Conservation (phyloP, 2,888 invertebrate species). For the Xanthorhoe designata region DNA sequence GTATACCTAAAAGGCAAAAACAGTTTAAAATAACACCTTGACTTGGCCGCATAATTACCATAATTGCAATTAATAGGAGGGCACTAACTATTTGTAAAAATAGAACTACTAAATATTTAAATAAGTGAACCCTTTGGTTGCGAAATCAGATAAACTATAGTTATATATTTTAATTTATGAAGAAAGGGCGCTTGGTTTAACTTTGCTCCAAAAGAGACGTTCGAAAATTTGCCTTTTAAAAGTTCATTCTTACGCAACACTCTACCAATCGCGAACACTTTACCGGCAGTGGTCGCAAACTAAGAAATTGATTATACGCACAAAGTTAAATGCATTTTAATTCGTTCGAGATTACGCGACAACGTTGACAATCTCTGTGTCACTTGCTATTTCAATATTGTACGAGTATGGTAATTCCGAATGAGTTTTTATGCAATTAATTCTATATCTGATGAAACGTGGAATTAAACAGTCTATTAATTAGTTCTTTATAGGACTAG, state of each 20-base stretch:
- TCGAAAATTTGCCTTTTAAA: conserved; percentile 38
- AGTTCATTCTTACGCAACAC: conserved; percentile 32
- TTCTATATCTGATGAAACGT: conserved; percentile 19
- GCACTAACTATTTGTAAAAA: no score
- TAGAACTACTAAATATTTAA: no score
- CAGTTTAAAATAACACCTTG: no score
- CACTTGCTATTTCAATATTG: conserved; percentile 39
- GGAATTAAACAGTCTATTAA: conserved; percentile 18
- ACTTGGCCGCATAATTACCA: no score
- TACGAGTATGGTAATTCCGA: conserved; percentile 34
- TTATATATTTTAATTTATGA: neutral
- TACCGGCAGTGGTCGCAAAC: conserved; percentile 3
- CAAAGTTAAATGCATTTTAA: neutral
- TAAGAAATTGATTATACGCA: conserved; percentile 23
- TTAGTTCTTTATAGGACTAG: conserved; percentile 7
- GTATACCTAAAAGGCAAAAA: no score
- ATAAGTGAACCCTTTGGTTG: no score
- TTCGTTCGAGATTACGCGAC: conserved; percentile 22
- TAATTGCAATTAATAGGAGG: no score
- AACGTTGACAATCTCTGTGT: conserved; percentile 54
- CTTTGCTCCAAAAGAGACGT: neutral
- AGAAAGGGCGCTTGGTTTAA: neutral
- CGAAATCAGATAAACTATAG: neutral
- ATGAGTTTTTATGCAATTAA: conserved; percentile 19
- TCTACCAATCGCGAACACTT: conserved; percentile 19